Percentiles rank a stretch among this genome's conserved stretches.
phyloP scores from a whole-genome alignment of 2,888 invertebrate species.

The Drosophila prolongata region DNA sequence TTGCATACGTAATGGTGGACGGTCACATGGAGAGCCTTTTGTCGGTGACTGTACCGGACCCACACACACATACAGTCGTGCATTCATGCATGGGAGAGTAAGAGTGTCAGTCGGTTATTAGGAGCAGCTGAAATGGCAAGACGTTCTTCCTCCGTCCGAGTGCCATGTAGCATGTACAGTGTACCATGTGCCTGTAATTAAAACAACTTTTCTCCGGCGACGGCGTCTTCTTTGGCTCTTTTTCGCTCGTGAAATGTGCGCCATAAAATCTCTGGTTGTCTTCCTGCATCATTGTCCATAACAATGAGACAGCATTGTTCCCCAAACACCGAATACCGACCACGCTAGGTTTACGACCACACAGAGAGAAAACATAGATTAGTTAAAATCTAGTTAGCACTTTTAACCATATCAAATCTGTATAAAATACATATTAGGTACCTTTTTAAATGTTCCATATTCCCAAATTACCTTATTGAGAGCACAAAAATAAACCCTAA shows the following conservation, averaged over 20 bases:
- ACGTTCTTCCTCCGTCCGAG: constrained; percentile 10
- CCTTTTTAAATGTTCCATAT: too few relatives aligned
- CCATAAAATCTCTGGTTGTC: constrained; percentile 60
- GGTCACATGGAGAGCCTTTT: constrained; percentile 42
- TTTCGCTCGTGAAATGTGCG: constrained; percentile 30
- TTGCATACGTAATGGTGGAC: constrained; percentile 63
- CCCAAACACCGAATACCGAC: constrained; percentile 1
- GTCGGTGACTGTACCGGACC: constrained; percentile 51
- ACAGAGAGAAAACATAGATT: neutral
- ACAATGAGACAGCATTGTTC: constrained; percentile 52
- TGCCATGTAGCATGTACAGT: neutral
- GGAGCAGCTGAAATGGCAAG: constrained; percentile 38
- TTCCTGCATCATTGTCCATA: constrained; percentile 63
- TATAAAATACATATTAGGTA: too few relatives aligned
- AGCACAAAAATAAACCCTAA: too few relatives aligned
- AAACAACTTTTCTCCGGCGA: constrained; percentile 51
- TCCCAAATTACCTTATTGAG: too few relatives aligned
- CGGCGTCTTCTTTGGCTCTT: constrained; percentile 17
- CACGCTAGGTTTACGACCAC: constrained; percentile 54
- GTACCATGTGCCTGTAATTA: constrained; percentile 55
- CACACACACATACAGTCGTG: constrained; percentile 9
- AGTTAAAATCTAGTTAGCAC: too few relatives aligned
- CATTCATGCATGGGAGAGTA: constrained; percentile 23
- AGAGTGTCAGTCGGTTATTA: constrained; percentile 37
- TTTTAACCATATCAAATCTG: too few relatives aligned